A percentile compares a stretch with the other conserved stretches of the same genome.
Evolutionary conservation across 2,888 invertebrate species (phyloP).

Genomic region (Tridacna gigas): DNA sequence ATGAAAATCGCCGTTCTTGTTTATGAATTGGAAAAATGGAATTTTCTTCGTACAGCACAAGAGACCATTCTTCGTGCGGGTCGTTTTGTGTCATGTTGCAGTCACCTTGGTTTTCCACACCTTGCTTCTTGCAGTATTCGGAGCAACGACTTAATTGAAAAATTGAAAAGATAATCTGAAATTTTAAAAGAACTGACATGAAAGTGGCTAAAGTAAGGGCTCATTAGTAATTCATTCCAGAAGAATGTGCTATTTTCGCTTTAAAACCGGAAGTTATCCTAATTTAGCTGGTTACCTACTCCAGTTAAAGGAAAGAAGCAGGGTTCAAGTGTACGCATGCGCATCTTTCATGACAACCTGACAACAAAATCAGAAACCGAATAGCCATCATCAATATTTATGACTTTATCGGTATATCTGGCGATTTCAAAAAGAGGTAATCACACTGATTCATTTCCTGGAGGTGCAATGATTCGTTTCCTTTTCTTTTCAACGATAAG

Average conservation of each 20-base stretch:
- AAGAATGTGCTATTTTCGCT: too few species aligned
- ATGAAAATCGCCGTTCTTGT: constrained; percentile 69
- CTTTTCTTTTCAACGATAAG: too few species aligned
- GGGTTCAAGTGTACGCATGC: constrained; percentile 67
- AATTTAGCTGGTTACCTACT: background rate
- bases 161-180: too few species aligned
- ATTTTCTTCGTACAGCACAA: constrained; percentile 73
- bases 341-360: constrained; percentile 77
- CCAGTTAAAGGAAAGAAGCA: background rate
- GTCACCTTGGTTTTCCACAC: background rate
- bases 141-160: background rate
- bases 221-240: too few species aligned
- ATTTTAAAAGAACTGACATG: too few species aligned
- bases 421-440: background rate
- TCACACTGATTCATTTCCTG: background rate
- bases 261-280: too few species aligned
- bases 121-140: background rate
- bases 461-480: too few species aligned
- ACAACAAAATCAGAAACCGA: constrained; percentile 72
- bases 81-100: constrained; percentile 1
- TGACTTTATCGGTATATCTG: constrained; percentile 5
- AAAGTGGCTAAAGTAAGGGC: too few species aligned
- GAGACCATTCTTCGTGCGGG: constrained; percentile 29
- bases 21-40: constrained; percentile 71
- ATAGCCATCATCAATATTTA: constrained; percentile 42